Base-by-base conservation (phyloP, 2,888 invertebrate genomes). In the Harmothoe impar region DNA sequence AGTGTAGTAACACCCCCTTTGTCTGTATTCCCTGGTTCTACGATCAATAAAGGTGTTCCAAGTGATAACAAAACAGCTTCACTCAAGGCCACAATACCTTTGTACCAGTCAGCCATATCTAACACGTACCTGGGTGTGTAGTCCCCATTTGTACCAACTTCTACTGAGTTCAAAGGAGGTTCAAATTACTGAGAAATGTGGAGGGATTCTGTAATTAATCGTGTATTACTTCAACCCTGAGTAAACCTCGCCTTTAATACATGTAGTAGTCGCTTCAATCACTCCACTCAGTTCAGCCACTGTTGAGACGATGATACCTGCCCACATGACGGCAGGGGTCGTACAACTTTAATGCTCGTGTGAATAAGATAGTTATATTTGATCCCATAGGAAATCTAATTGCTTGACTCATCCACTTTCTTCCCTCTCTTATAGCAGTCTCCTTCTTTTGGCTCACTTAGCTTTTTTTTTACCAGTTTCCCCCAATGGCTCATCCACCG, bases 371-470 rank as follows among this genome's bases (percentile, higher is more conserved):
- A 81, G 1, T 81, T 17, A 81, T 81, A 20, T 20, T 20, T 17
- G 35, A 81, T 33, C 81, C 35, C 81, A 15, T 23, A 81, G 81
- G 81, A 81, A 81, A 81, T 81, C 81, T 81, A n/a, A 33, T n/a
- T 81, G 23, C 33, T 81, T 35, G 33, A 81, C 23, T 35, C 35
- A 33, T 81, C 25, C 77, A 15, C 25, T 77, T 77, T 10, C 25
- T 29, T 31, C 10, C 17, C 17, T 31, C 43, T 25, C 81, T 33
- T 77, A 77, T n/a, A 3, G 10, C 43, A 43, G 43, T 43, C 43
- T 10, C 3, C 23, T 20, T 62, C 1, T 62, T 62, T n/a, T 20
- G 62, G 23, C 62, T 62, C 62, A 62, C 20, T n/a, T 62, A 20
- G 62, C 62, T 62, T 20, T 5, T 20, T n/a, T 62, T 62, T 62